Evolutionary conservation across 2,888 invertebrate species (phyloP), one percentile per base, ranked within the genome.

Genomic region (Esperia sulphurella): DNA sequence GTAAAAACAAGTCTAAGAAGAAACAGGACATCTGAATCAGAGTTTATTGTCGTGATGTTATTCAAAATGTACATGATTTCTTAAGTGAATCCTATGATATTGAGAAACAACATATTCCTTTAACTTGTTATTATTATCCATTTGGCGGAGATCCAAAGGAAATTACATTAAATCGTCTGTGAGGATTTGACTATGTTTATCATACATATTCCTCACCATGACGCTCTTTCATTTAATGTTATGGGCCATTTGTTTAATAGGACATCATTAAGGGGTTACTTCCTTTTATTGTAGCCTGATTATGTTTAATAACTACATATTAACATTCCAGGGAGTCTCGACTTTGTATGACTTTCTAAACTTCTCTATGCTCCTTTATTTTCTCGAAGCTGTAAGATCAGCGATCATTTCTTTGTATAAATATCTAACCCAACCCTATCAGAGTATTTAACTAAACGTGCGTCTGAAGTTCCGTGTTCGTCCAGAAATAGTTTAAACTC

Each of bases 401-500:
- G n/a, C 35, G 35, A 35, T 35, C 35, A 39, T 39, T 39, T 14
- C 8, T 6, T 12, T 13, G 13, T 37, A 2, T 12, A 39, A 39
- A 14, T 39, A 39, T 14, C 39, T 39, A 3, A 28, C 14, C 13
- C 29, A 46, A 42, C 46, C 46, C 49, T 46, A 49, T 46, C 39
- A 43, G 40, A 43, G 46, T 21, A 31, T 46, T 5, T 21, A 21
- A 29, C 35, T 35, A 39, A 39, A 29, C 14, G 39, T 31, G 21
- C 35, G 61, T 58, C 63, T 63, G 61, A 58, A 65, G 75, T 80
- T 80, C 80, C 79, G 73, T 71, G 71, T 79, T 69, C 70, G 58
- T 75, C 77, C 82, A 67, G 72, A 78, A 82, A 82, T 82, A 82
- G 80, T 71, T 68, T 62, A 58, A 64, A 60, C 61, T 61, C 60